Base-by-base conservation (phyloP, 2,888 invertebrate species). In the Phaedon cochleariae region DNA sequence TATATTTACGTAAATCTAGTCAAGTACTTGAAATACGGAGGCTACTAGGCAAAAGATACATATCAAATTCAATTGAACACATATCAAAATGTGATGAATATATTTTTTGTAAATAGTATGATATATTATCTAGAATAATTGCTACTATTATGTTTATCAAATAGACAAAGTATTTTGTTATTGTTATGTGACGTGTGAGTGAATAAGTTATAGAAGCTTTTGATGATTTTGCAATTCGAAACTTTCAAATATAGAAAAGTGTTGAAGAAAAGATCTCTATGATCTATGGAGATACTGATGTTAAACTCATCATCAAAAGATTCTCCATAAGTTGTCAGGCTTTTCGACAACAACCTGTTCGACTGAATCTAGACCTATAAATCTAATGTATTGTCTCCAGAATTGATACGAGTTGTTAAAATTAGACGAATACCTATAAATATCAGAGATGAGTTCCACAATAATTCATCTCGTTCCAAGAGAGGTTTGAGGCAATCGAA, bases 1-100 rank as follows among this genome's bases (percentile, higher is more conserved):
- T 59, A 63, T 29, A 52, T 31, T 18, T 29, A 55, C 34, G 45
- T 61, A 51, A 61, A 31, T 66, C 62, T 64, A 64, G 55, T 65
- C 60, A 34, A 37, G 63, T 53, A 64, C 67, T 12, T 15, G 15
- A 60, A 49, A 65, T 61, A 49, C 12, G 59, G 63, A 71, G 68
- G 68, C 70, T 70, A 70, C 70, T 70, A 65, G 64, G 48, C 63
- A 64, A 64, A 64, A 37, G 61, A 68, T 63, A 71, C 71, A 71
- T 71, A 71, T 71, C 71, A 71, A 71, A 71, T 65, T 65, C 26
- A 57, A 67, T 64, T 60, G 29, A 68, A 73, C 70, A 77, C 77
- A 77, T 77, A 77, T 77, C 77, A 77, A 71, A 76, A 67, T 71
- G 71, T 71, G 69, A 71, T 71, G 64, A 70, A 69, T 70, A 71